Evolutionary conservation across 1,140 invertebrate genomes (phyloP).

Genomic region (Laupala kohalensis): DNA sequence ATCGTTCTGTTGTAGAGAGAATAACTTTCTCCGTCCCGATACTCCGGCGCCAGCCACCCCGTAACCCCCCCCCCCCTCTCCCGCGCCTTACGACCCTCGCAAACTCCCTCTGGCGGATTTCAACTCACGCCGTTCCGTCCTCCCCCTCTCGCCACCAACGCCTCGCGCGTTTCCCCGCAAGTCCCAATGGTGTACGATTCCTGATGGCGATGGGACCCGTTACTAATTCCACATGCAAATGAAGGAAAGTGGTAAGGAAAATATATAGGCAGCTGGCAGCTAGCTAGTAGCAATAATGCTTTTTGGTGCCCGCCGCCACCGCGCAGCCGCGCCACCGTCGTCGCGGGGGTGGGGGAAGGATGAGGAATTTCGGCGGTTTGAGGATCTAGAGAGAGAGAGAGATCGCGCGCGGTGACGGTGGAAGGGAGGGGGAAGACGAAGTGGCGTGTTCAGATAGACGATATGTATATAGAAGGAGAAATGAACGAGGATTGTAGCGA

Average conservation of each 20-base stretch:
- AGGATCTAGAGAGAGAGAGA: not conserved
- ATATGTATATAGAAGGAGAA: no score
- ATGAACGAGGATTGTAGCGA: no score
- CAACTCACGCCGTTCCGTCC: not conserved
- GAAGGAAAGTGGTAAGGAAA: conserved; percentile 16
- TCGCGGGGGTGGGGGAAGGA: no score
- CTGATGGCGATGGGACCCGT: conserved; percentile 8
- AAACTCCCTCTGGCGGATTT: not conserved
- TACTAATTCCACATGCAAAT: conserved; percentile 18
- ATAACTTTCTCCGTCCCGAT: not conserved
- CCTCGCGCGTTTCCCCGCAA: not conserved
- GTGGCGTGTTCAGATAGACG: not conserved
- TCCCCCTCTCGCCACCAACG: no score
- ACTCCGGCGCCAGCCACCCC: not conserved
- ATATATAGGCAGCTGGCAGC: conserved; percentile 12
- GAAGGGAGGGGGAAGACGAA: not conserved
- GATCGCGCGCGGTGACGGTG: not conserved
- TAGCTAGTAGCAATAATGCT: conserved; percentile 1
- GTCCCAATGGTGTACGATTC: conserved; percentile 11
- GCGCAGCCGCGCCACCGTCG: no score
- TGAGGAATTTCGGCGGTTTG: no score
- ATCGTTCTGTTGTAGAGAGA: not conserved
- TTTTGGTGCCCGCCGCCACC: conserved; percentile 7
- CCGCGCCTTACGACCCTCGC: not conserved
- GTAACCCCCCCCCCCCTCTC: no score